phyloP scores from a whole-genome alignment of 2,797 vertebrate genomes.

The Pipistrellus pygmaeus region DNA sequence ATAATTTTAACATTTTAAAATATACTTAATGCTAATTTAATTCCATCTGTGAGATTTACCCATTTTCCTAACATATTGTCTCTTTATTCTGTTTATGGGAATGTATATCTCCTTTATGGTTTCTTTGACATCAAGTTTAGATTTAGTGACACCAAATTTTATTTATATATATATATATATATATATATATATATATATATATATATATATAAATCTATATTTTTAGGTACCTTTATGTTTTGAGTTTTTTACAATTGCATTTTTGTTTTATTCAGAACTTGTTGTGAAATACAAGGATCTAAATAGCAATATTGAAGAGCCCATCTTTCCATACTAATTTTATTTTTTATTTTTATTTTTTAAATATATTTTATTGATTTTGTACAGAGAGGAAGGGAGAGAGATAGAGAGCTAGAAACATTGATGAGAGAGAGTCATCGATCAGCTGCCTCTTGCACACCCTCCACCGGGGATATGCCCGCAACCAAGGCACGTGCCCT shows the following conservation, averaged over 20 bases:
- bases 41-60: background rate
- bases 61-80: background rate
- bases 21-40: background rate
- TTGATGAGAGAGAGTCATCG: too few relatives aligned
- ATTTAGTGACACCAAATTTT: background rate
- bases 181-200: too few relatives aligned
- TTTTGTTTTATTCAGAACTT: background rate
- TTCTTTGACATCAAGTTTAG: background rate
- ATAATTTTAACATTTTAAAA: background rate
- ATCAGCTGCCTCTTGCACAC: too few relatives aligned
- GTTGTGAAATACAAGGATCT: background rate
- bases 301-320: background rate
- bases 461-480: too few relatives aligned
- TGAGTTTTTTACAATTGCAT: constrained; percentile 1
- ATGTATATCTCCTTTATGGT: background rate
- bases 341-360: too few relatives aligned
- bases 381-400: too few relatives aligned
- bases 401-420: too few relatives aligned
- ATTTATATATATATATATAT: background rate
- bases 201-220: background rate
- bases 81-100: constrained; percentile 19
- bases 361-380: too few relatives aligned
- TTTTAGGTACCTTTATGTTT: background rate
- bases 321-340: background rate
- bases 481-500: too few relatives aligned